Conservation (phyloP, 2,113 vertebrate genomes). For the Crotalus viridis region DNA sequence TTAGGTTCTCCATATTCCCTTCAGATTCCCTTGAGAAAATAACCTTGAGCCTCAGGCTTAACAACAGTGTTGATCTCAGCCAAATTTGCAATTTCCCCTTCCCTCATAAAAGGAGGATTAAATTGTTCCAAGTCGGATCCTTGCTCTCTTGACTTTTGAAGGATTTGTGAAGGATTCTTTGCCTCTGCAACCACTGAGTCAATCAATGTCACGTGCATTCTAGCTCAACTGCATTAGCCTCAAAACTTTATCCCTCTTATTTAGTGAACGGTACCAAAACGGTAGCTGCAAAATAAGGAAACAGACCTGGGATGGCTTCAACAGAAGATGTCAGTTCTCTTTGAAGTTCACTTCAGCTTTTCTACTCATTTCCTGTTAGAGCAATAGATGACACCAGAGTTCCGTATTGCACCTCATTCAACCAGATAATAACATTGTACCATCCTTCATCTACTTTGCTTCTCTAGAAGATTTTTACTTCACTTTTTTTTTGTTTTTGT, state of each 20-base stretch:
- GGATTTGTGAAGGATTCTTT: not conserved
- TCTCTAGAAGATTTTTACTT: not conserved
- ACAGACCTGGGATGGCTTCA: constrained; percentile 70
- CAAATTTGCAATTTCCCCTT: not conserved
- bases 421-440: not conserved
- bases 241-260: not conserved
- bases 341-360: constrained; percentile 64
- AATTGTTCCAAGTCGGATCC: not conserved
- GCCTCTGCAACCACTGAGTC: not conserved
- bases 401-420: constrained; percentile 70
- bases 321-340: constrained; percentile 29
- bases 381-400: constrained; percentile 65
- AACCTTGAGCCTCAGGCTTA: not conserved
- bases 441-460: not conserved
- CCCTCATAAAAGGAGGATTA: not conserved
- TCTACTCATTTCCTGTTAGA: constrained; percentile 69
- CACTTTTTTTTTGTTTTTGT: not conserved
- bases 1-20: not conserved
- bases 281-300: constrained; percentile 20
- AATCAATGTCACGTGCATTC: not conserved
- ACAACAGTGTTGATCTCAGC: not conserved
- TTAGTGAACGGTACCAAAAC: not conserved
- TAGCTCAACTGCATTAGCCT: not conserved
- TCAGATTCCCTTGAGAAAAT: not conserved
- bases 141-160: not conserved